Evolutionary conservation across 2,888 invertebrate genomes (phyloP), one percentile per base, ranked within the genome.

Genomic region (Bugula neritina): DNA sequence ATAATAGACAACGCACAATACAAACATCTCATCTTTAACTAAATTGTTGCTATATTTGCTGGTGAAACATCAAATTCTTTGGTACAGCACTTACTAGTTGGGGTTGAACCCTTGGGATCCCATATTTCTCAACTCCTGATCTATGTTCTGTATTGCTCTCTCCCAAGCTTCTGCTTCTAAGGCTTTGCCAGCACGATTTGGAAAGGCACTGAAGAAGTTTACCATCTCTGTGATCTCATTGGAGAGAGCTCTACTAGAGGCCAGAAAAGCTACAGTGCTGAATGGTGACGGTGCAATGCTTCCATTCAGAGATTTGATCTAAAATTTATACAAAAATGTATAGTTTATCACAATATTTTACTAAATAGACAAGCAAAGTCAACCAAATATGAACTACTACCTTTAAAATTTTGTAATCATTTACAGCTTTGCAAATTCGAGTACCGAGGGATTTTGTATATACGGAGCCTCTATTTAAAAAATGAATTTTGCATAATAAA

Each of bases 51-150:
- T n/a, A n/a, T n/a, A n/a, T n/a, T n/a, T n/a, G n/a, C n/a, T n/a
- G n/a, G n/a, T n/a, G n/a, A n/a, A n/a, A n/a, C n/a, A n/a, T n/a
- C n/a, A n/a, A n/a, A n/a, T n/a, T n/a, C n/a, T n/a, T n/a, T n/a
- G n/a, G n/a, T n/a, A n/a, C n/a, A 63, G 10, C 21, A 63, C 34
- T 63, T 63, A 63, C 63, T 17, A 31, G 5, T 63, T 34, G 27
- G 29, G 2, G 27, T 31, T 63, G n/a, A 63, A 63, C 31, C 25
- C 25, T 1, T 2, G 27, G 13, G 27, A 5, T 13, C 27, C 31
- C 2, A 63, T 3, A 3, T 13, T 10, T 3, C 63, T 27, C 10
- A 63, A 27, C 31, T 29, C 29, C 1, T n/a, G 5, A 31, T 63
- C 63, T 13, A 63, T 63, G 31, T n/a, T 31, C 27, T 10, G 10